A percentile compares a stretch with the other conserved stretches of the same genome.
Conservation (phyloP, 1,140 invertebrate species). For the Oscheius sp. region DNA sequence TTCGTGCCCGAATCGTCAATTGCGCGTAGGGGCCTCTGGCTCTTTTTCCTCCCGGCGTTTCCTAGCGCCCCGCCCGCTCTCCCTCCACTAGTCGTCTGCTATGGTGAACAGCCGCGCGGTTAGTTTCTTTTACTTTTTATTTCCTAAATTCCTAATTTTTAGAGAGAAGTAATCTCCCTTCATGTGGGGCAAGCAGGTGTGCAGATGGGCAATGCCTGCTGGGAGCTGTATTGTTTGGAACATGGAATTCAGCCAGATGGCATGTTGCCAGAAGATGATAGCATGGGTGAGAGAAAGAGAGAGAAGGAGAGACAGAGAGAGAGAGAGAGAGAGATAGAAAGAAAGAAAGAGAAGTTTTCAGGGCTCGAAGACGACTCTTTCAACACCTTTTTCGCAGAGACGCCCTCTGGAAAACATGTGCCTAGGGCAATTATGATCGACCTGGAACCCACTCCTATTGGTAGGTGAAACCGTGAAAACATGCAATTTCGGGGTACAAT, state of each 20-base stretch:
- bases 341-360: not conserved
- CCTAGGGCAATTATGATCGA: slow-evolving; percentile 79
- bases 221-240: slow-evolving; percentile 64
- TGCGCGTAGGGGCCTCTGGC: no score
- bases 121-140: not conserved
- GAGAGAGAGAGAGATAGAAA: no score
- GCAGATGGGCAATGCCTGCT: slow-evolving; percentile 65
- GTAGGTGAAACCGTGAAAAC: no score
- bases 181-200: slow-evolving; percentile 60
- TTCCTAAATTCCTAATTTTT: slow-evolving; percentile 54
- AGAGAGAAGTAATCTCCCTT: slow-evolving; percentile 62
- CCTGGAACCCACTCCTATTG: slow-evolving; percentile 81
- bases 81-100: not conserved
- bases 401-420: slow-evolving; percentile 80
- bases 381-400: slow-evolving; percentile 86
- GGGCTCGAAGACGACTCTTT: slow-evolving; percentile 74
- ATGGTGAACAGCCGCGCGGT: slow-evolving; percentile 13
- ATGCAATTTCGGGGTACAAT: no score
- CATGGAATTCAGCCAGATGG: slow-evolving; percentile 58
- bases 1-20: no score
- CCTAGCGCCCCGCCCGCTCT: not conserved
- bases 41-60: no score
- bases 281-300: not conserved
- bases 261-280: slow-evolving; percentile 38
- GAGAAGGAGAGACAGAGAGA: no score